Evolutionary conservation across 2,888 invertebrate genomes (phyloP).

Genomic region (Dione juno): DNA sequence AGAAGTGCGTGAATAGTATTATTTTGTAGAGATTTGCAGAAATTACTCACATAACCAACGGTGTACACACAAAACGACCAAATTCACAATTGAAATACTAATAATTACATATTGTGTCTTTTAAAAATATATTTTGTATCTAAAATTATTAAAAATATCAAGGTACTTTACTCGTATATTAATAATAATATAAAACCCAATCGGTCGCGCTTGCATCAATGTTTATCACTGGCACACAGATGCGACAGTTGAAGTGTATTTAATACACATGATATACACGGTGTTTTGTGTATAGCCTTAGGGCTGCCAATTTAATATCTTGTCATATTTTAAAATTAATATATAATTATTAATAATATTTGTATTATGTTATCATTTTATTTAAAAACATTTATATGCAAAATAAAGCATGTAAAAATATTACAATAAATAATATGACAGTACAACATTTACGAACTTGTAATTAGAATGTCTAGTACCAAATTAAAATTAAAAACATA

Average conservation of each 20-base stretch:
- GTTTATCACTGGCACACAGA: constrained; percentile 39
- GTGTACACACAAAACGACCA: background rate
- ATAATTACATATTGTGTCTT: background rate
- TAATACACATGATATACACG: constrained; percentile 38
- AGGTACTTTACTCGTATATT: constrained; percentile 8
- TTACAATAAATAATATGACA: background rate
- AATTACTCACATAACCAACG: constrained; percentile 9
- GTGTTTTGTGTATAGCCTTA: constrained; percentile 27
- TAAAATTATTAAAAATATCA: background rate
- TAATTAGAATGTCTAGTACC: background rate
- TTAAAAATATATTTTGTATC: background rate
- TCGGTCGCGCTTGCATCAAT: constrained; percentile 35
- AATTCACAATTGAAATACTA: background rate
- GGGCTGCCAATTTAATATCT: constrained; percentile 5
- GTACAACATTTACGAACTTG: background rate
- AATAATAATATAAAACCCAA: constrained; percentile 36
- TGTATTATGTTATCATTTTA: too few relatives aligned
- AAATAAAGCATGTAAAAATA: background rate
- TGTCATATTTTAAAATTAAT: too few relatives aligned
- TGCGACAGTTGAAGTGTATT: constrained; percentile 23
- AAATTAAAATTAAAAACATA: background rate
- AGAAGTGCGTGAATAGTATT: constrained; percentile 26
- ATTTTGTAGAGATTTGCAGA: constrained; percentile 15
- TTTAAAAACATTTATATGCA: background rate
- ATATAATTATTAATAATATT: too few relatives aligned